Conservation (phyloP, 2,113 vertebrate species). For the Capreolus pygargus region DNA sequence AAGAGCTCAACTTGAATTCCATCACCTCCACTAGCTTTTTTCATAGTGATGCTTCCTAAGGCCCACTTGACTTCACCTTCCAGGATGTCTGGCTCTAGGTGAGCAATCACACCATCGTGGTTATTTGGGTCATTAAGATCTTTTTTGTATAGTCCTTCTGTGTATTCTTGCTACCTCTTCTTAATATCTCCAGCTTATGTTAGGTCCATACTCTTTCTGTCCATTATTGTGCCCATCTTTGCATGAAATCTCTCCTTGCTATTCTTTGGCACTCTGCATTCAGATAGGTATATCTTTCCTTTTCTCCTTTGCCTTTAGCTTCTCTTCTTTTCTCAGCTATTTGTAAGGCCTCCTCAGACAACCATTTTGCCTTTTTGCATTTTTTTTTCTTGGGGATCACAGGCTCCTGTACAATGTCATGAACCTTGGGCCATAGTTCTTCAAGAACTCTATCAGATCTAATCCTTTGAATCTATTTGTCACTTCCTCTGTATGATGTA, state of each 20-base stretch:
- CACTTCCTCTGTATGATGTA: neutral
- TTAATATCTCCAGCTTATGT: neutral
- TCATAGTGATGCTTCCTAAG: neutral
- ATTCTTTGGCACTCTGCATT: neutral
- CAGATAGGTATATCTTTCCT: neutral
- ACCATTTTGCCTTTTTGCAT: neutral
- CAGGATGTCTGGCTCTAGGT: neutral
- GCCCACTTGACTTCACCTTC: neutral
- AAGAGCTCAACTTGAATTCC: neutral
- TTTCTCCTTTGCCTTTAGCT: neutral
- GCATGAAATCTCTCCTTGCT: neutral
- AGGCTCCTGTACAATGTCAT: neutral
- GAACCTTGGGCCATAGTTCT: neutral
- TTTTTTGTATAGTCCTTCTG: neutral
- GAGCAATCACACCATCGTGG: neutral
- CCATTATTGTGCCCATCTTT: neutral
- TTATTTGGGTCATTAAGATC: neutral
- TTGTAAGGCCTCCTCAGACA: neutral
- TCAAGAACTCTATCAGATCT: neutral
- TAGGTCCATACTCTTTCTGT: neutral
- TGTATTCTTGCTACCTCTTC: neutral
- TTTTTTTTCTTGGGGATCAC: neutral
- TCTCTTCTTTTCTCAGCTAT: neutral
- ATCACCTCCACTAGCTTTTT: neutral
- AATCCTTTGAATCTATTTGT: neutral